Conservation (phyloP, 2,113 vertebrate genomes). For the Scalopus aquaticus region DNA sequence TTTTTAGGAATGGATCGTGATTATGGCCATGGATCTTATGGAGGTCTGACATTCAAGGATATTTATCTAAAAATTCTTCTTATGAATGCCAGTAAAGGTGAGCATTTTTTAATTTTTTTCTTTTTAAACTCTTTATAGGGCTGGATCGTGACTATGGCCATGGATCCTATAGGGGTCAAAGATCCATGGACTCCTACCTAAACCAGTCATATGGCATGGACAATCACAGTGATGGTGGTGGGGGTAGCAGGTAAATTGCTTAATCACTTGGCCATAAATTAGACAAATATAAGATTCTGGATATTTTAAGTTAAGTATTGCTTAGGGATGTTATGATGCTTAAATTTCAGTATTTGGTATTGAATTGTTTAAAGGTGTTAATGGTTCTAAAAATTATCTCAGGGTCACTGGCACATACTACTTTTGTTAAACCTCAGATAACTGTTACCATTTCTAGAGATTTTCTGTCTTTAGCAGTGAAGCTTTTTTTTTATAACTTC, state of each 20-base stretch:
- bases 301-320: constrained; percentile 84
- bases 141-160: constrained; percentile 91
- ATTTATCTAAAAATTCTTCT: constrained; percentile 82
- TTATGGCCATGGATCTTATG: constrained; percentile 80
- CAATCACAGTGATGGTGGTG: constrained; percentile 88
- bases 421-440: constrained; percentile 60
- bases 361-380: constrained; percentile 63
- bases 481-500: neutral
- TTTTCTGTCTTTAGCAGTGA: constrained; percentile 36
- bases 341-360: constrained; percentile 45
- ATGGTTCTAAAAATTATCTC: constrained; percentile 24
- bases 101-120: constrained; percentile 82
- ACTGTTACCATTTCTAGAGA: constrained; percentile 25
- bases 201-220: constrained; percentile 90
- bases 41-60: constrained; percentile 80
- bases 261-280: constrained; percentile 84
- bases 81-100: constrained; percentile 75
- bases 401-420: constrained; percentile 66
- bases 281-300: constrained; percentile 76
- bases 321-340: constrained; percentile 82
- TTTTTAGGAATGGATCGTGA: constrained; percentile 81
- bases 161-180: constrained; percentile 89
- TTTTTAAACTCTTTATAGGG: constrained; percentile 84
- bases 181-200: constrained; percentile 90
- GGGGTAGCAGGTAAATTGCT: constrained; percentile 90